Evolutionary conservation across 1,140 invertebrate genomes (phyloP), one percentile per base, ranked within the genome.

Genomic region (Polypedilum pembai): DNA sequence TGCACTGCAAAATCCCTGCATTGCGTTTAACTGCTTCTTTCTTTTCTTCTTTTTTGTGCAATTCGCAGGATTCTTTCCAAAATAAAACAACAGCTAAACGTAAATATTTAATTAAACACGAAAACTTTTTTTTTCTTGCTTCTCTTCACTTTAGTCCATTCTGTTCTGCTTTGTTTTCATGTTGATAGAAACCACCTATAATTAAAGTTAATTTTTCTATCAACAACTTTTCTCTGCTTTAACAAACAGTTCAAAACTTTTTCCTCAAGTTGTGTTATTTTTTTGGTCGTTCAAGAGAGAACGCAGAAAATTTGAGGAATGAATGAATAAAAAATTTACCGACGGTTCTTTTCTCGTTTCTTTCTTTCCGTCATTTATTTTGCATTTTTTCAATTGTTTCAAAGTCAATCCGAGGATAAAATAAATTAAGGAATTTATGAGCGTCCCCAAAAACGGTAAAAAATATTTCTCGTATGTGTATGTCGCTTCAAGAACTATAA

Each of bases 171-270:
- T 45, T 12, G 12, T 15, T 56, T 56, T n/a, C 17, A 21, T 21
- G 65, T 20, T 69, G 65, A 69, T 69, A 69, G 65, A 69, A 69
- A 69, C 65, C 20, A 69, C 65, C 65, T 69, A 69, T 69, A 69
- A 69, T 69, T 69, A 69, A 69, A 69, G 65, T 69, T 21, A 69
- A 69, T 69, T 69, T 69, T 69, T 69, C 65, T 69, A 69, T 69
- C 65, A 69, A 69, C 65, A 69, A 69, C 65, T 69, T 69, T 69
- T 69, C 65, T 69, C 17, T 21, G 17, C 20, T 69, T 69, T 69
- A 69, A 69, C 65, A 69, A 69, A 69, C 65, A 69, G 17, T 21
- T 21, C 65, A 69, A 18, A 56, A 56, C 45, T 56, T 56, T 56
- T 56, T 15, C 41, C 18, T 69, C 18, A 18, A 8, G 65, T 69